Base-by-base conservation (phyloP, 2,113 vertebrate species). In the Bufo gargarizans region DNA sequence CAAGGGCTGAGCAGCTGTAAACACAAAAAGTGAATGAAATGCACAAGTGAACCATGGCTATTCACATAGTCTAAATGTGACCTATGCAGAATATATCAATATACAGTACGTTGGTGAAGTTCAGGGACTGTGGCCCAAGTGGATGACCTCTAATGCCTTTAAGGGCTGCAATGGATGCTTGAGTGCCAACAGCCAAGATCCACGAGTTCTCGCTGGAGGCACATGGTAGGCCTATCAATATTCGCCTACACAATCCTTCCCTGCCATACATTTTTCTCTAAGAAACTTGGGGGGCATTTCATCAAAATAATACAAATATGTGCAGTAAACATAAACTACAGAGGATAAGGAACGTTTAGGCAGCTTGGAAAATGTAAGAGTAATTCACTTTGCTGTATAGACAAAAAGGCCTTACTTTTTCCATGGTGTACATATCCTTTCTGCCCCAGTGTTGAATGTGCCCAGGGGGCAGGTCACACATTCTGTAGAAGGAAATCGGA, bases 361-460 rank as follows among this genome's bases (percentile, higher is more conserved):
- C n/a, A n/a, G n/a, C n/a, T n/a, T n/a, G 11, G 4, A 55, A 55
- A 55, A 55, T 55, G 53, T 55, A 55, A 55, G 53, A 58, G 56
- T 61, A 7, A 45, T 2, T n/a, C n/a, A n/a, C n/a, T n/a, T n/a
- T n/a, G n/a, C n/a, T n/a, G 33, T 84, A 14, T 45, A 10, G 3
- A 0, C 71, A 80, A n/a, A 16, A 0, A 14, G 89, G 65, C 90
- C 93, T 91, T 92, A 94, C 93, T 67, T 84, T 74, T 85, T 94
- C 93, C 93, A 94, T 53, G 92, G 90, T 88, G 56, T 92, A 88
- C 94, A 94, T 49, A 3, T 77, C 0, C 90, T 90, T 8, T 86
- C 33, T 2, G 22, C 76, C 65, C 76, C 88, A 63, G 90, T 63
- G 1, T 93, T 94, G 22, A 93, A 94, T 3, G 89, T 94, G 77